Evolutionary conservation across 92 coral and sea anemone species (phyloP), one percentile per base, ranked within the genome.

Genomic region (Heteractis magnifica): DNA sequence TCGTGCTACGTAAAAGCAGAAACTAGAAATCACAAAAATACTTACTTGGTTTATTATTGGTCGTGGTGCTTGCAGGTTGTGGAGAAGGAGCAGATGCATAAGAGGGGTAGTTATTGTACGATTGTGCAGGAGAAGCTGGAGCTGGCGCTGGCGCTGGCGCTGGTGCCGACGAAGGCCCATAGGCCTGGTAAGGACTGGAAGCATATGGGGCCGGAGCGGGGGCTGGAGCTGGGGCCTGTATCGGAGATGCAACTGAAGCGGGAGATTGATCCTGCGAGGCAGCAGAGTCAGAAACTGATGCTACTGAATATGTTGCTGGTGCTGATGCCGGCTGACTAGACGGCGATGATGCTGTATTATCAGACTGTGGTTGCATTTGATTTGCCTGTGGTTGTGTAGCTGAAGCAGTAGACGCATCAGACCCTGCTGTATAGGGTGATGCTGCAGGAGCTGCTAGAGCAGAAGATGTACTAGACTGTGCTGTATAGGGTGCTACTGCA

Each of bases 211-310:
- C 75, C 13, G 81, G 64, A 64, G 74, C 77, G 21, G 65, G 77
- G 1, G 88, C 85, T 18, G 88, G 78, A 15, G 83, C 82, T 48
- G 92, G 88, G 21, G 72, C 81, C 51, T 78, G 86, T 71, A 83
- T 82, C 34, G 85, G 73, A 72, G 88, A 68, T 84, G 71, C 86
- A 82, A 84, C 77, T 85, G 72, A 89, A 50, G 82, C 86, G 10
- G 86, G 79, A 79, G 15, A 56, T 23, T 58, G 56, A 60, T 80
- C 49, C 34, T 52, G 56, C 56, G 75, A 79, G 48, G 74, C 70
- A 8, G 58, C 85, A 73, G 81, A 55, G 26, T 86, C 79, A 44
- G 65, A 71, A 34, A 0, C 44, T 64, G 20, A 64, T 26, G 34
- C 19, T 18, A 21, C 21, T 56, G 88, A 13, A 15, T 65, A 14